Base-by-base conservation (phyloP, 2,113 vertebrate genomes). In the Osmerus mordax region DNA sequence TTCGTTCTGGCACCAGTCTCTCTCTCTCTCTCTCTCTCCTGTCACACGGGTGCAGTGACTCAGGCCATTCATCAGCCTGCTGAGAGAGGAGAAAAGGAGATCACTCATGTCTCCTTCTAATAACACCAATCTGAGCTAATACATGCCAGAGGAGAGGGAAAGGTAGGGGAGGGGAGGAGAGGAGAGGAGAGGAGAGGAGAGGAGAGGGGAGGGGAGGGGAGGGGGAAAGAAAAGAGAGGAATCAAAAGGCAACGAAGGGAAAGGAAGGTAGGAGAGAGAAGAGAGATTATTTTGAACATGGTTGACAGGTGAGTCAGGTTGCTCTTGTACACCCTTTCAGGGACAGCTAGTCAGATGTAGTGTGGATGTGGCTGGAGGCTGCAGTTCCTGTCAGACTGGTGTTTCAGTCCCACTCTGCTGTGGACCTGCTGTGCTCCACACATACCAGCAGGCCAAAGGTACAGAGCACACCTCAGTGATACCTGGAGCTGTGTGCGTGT, bases 261-360 rank as follows among this genome's bases (percentile, higher is more conserved):
- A 63, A 55, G 19, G 28, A 47, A 5, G 15, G 52, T 15, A 21
- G n/a, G 23, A 15, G n/a, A 47, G 23, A 32, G 28, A 52, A 64
- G 29, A 32, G 29, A 32, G 67, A 71, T n/a, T 64, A 18, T n/a
- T 19, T 53, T 78, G 76, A 76, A 73, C 76, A 81, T 73, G n/a
- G 7, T 9, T 61, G 47, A 55, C 69, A 73, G 72, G 56, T 55
- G n/a, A 41, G 41, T 79, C 61, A 68, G 16, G 47, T 68, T 41
- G 65, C 70, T 82, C 74, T 69, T 32, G 29, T 32, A 32, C 0
- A 32, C 5, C 29, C 29, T 32, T 32, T 32, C 29, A 25, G 56
- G 28, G 65, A 23, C 58, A 60, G 71, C 7, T 25, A 15, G 14
- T 1, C 62, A 41, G 6, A 41, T 41, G 36, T 41, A 41, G 6